Conservation (phyloP, 2,797 vertebrate species). For the Onychomys torridus region DNA sequence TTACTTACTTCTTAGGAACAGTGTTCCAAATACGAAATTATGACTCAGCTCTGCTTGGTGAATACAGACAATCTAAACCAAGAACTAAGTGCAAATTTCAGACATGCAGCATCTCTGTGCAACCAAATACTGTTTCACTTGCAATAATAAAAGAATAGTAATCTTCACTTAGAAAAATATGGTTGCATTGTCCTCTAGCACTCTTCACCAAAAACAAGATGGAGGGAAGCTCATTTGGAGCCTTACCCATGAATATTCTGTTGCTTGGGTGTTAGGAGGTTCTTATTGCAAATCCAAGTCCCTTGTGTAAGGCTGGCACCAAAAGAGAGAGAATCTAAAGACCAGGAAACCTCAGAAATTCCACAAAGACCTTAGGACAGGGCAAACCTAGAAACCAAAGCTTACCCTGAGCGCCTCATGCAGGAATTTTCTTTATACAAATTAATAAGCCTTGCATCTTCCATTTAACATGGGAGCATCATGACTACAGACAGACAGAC, state of each 20-base stretch:
- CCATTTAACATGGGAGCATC: not conserved
- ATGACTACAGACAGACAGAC: not conserved
- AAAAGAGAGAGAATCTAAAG: not conserved
- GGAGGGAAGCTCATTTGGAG: not conserved
- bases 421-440: not conserved
- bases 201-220: not conserved
- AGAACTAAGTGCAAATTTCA: not conserved
- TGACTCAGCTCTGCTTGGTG: not conserved
- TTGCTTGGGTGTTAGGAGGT: not conserved
- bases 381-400: not conserved
- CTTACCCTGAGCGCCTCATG: not conserved
- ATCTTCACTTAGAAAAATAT: not conserved
- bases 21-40: not conserved
- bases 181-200: not conserved
- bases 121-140: constrained; percentile 15
- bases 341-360: not conserved
- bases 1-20: not conserved
- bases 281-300: not conserved
- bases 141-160: not conserved
- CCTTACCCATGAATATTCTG: not conserved
- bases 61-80: not conserved
- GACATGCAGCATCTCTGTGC: not conserved
- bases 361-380: not conserved
- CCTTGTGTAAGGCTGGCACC: not conserved
- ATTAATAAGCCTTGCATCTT: not conserved